phyloP scores from a whole-genome alignment of 2,113 vertebrate species.

The Clarias macrocephalus region DNA sequence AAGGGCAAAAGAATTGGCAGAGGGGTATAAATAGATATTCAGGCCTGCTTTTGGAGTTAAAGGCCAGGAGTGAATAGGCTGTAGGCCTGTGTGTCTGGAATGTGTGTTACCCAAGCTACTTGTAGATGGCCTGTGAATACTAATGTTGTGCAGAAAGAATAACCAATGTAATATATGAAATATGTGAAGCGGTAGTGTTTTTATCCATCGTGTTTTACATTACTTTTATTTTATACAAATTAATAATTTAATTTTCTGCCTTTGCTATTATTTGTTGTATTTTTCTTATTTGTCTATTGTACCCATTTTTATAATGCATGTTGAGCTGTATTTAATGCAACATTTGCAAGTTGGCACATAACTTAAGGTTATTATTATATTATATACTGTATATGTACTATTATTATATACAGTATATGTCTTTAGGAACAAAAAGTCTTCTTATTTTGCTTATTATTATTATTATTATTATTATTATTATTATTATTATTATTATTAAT shows the following conservation, averaged over 20 bases:
- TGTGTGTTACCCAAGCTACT: constrained; percentile 55
- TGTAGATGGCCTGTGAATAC: constrained; percentile 8
- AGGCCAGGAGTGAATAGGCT: constrained; percentile 72
- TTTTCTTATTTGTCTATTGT: not conserved
- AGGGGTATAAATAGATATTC: constrained; percentile 81
- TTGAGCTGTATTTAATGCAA: not conserved
- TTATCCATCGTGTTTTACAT: not conserved
- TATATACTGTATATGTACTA: too few species aligned
- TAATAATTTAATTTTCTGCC: not conserved
- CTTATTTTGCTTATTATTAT: too few species aligned
- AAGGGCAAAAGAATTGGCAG: constrained; percentile 69
- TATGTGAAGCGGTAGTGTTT: not conserved
- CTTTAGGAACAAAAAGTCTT: too few species aligned
- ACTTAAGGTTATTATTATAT: too few species aligned
- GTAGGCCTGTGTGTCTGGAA: constrained; percentile 62
- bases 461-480: too few species aligned
- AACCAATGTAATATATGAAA: not conserved
- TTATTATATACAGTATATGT: too few species aligned
- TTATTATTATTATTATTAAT: too few species aligned
- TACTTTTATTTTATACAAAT: not conserved
- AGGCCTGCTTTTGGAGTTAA: constrained; percentile 64
- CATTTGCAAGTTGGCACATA: not conserved
- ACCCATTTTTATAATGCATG: not conserved
- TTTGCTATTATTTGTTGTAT: not conserved
- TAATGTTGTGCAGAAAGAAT: constrained; percentile 12